Percentiles rank a stretch among this genome's conserved stretches.
phyloP scores from a whole-genome alignment of 2,888 invertebrate genomes.

The Venusia cambrica region DNA sequence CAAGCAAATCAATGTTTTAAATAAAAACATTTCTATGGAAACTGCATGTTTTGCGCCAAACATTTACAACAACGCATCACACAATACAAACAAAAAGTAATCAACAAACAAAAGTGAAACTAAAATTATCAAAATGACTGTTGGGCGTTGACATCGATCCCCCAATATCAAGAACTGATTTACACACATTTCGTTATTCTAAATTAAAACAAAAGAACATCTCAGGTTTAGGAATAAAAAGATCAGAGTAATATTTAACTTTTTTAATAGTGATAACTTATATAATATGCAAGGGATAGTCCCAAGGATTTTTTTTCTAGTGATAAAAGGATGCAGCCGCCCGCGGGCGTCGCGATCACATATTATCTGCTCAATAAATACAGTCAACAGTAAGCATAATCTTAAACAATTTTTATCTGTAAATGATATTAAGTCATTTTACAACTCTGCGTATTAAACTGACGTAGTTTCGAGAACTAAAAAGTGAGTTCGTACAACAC shows the following conservation, averaged over 20 bases:
- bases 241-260: slow-evolving; percentile 57
- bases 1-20: no score
- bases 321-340: slow-evolving; percentile 75
- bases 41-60: slow-evolving; percentile 7
- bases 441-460: slow-evolving; percentile 63
- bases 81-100: no score
- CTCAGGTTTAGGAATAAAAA: slow-evolving; percentile 33
- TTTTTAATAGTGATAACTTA: slow-evolving; percentile 81
- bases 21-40: no score
- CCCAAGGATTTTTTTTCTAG: slow-evolving; percentile 73
- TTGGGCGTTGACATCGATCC: not conserved
- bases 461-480: slow-evolving; percentile 58
- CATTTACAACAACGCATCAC: no score
- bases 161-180: slow-evolving; percentile 1
- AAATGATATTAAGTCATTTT: slow-evolving; percentile 76
- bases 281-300: slow-evolving; percentile 79
- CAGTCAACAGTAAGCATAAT: slow-evolving; percentile 81
- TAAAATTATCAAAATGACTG: not conserved
- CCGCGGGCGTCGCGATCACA: slow-evolving; percentile 73
- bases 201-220: no score
- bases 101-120: slow-evolving; percentile 1
- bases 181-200: no score
- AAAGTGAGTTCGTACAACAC: slow-evolving; percentile 39
- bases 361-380: slow-evolving; percentile 79
- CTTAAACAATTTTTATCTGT: slow-evolving; percentile 75